Base-by-base conservation (phyloP, 2,113 vertebrate species). In the Ammodytes marinus region DNA sequence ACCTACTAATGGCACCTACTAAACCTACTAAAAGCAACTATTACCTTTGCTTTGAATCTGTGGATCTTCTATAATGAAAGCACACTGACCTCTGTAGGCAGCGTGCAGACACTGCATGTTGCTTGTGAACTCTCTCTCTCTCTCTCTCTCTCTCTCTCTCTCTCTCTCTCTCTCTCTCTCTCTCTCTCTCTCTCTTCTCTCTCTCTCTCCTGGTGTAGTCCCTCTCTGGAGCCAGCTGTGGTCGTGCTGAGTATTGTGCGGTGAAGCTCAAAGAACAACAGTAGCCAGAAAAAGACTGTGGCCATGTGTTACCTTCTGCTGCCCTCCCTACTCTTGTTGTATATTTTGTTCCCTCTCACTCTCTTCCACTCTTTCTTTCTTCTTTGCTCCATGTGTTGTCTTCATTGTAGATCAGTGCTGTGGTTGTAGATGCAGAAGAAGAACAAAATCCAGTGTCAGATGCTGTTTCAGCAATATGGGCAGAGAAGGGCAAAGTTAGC, bases 201-300 rank as follows among this genome's bases (percentile, higher is more conserved):
- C 49, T 1, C 6, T 15, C 59, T 57, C 74, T 19, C 60, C 9
- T 69, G 70, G 82, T 55, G 75, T 0, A 78, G 75, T 80, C 75
- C 69, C 81, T 74, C 49, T 7, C 77, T 79, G 3, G 46, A 77
- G 79, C 69, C 87, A 79, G 79, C 52, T 86, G 88, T 77, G 90
- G 89, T 87, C 15, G 6, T 79, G 69, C 86, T 82, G 65, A 87
- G 82, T 80, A 81, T 87, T 83, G 72, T 92, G 91, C 49, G 85
- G 87, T 89, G 72, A 85, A 77, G 80, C 4, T 11, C 74, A 84
- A 85, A 91, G 83, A 87, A 90, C 88, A 91, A 91, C 86, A 89
- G 85, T 77, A 88, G 87, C 89, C 88, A 84, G 88, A 91, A 94
- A 94, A 93, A 94, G 93, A 84, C 47, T 92, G 91, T 27, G 91